Evolutionary conservation across 2,797 vertebrate genomes (phyloP).

Genomic region (Typhlichthys subterraneus): DNA sequence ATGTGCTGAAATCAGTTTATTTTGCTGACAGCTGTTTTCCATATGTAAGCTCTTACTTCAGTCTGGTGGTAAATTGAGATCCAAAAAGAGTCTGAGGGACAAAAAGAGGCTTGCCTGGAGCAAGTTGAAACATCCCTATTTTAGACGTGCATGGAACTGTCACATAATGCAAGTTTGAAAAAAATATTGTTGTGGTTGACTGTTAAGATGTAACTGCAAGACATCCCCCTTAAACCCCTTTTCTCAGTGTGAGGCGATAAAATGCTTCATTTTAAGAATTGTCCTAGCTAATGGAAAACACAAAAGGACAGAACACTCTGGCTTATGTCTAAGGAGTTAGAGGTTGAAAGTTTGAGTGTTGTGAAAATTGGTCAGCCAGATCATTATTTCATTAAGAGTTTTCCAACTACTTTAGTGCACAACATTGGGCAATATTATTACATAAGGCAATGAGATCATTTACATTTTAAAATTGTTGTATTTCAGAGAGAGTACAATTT

Average conservation of each 20-base stretch:
- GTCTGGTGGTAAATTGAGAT: slow-evolving; percentile 67
- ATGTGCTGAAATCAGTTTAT: slow-evolving; percentile 40
- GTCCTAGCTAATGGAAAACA: slow-evolving; percentile 63
- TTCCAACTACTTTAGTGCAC: slow-evolving; percentile 38
- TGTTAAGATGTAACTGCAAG: slow-evolving; percentile 51
- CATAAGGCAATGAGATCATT: slow-evolving; percentile 20
- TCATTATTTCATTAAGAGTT: slow-evolving; percentile 44
- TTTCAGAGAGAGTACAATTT: slow-evolving; percentile 20
- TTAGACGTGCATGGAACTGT: slow-evolving; percentile 64
- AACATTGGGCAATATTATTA: slow-evolving; percentile 16
- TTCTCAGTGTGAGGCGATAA: slow-evolving; percentile 56
- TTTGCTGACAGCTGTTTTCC: slow-evolving; percentile 73
- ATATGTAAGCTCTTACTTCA: slow-evolving; percentile 67
- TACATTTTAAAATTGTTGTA: slow-evolving; percentile 25
- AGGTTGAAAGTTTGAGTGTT: slow-evolving; percentile 35
- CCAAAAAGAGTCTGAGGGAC: slow-evolving; percentile 62
- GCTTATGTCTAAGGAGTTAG: slow-evolving; percentile 36
- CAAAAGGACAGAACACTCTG: slow-evolving; percentile 33
- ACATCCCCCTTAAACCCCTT: slow-evolving; percentile 22
- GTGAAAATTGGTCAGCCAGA: slow-evolving; percentile 44
- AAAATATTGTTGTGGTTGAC: slow-evolving; percentile 63
- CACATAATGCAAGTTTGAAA: slow-evolving; percentile 49
- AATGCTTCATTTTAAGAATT: slow-evolving; percentile 52
- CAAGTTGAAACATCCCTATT: slow-evolving; percentile 71
- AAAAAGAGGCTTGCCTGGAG: slow-evolving; percentile 68